A percentile compares a stretch with the other conserved stretches of the same genome.
phyloP scores from a whole-genome alignment of 2,888 invertebrate species.

The Chrysodeixis includens region DNA sequence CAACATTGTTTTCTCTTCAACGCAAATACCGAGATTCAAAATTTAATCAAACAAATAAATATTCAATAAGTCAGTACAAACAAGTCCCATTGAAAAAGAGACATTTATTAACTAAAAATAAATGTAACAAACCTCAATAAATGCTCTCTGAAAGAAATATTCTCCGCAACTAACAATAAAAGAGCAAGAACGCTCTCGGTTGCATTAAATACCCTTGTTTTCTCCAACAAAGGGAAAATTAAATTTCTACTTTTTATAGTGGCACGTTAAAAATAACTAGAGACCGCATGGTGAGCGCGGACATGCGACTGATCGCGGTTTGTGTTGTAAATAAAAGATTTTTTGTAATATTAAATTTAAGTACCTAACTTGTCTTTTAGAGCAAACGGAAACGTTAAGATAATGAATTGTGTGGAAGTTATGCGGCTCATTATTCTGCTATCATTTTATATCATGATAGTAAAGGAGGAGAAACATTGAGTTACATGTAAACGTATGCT shows the following conservation, averaged over 20 bases:
- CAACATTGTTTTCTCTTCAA: neutral
- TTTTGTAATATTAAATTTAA: neutral
- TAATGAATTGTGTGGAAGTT: no score
- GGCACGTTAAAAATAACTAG: conserved; percentile 47
- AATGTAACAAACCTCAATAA: conserved; percentile 19
- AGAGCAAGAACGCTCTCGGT: conserved; percentile 38
- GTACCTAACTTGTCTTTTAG: no score
- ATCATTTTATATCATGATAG: no score
- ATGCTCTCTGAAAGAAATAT: conserved; percentile 27
- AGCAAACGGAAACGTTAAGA: no score
- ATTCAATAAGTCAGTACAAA: neutral
- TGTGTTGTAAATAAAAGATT: neutral
- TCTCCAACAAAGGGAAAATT: conserved; percentile 51
- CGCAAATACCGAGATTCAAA: neutral
- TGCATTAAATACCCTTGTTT: conserved; percentile 62
- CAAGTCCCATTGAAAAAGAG: conserved; percentile 1
- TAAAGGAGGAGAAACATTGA: no score
- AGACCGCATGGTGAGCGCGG: conserved; percentile 21
- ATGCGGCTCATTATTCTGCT: no score
- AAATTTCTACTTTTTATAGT: conserved; percentile 53
- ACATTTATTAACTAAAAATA: conserved; percentile 14
- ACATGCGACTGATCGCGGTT: conserved; percentile 4
- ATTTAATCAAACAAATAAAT: neutral
- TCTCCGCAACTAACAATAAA: conserved; percentile 23
- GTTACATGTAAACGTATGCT: no score